A percentile compares a stretch with the other conserved stretches of the same genome.
Evolutionary conservation across 2,797 vertebrate genomes (phyloP).

Genomic region (Tamandua tetradactyla): DNA sequence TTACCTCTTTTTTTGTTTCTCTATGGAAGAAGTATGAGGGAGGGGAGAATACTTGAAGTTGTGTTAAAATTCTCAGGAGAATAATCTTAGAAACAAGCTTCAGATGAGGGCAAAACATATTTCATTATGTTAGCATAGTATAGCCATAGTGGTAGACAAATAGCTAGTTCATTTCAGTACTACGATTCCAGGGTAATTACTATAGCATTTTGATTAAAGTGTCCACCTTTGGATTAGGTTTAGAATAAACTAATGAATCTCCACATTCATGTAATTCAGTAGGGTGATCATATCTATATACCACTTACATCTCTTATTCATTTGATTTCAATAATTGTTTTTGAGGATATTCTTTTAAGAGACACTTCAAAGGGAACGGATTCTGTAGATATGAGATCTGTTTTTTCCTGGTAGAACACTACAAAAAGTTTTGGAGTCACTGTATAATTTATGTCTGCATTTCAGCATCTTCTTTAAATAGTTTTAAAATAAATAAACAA

Average conservation of each 20-base stretch:
- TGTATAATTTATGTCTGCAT: not conserved
- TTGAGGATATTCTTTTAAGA: constrained; percentile 12
- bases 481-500: not conserved
- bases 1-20: not conserved
- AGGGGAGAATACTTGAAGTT: not conserved
- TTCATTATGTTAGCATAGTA: not conserved
- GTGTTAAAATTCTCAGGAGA: not conserved
- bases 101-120: not conserved
- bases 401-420: not conserved
- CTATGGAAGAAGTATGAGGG: not conserved
- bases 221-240: not conserved
- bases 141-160: not conserved
- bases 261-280: not conserved
- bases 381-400: not conserved
- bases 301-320: not conserved
- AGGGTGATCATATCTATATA: not conserved
- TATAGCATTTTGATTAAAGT: not conserved
- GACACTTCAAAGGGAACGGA: not conserved
- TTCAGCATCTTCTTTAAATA: constrained; percentile 33
- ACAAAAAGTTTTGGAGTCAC: not conserved
- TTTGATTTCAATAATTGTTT: not conserved
- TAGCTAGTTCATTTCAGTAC: not conserved
- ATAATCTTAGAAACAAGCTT: constrained; percentile 19
- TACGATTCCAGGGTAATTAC: not conserved
- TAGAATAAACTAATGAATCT: constrained; percentile 24